Conservation (phyloP, 2,113 vertebrate species). For the Rhinichthys klamathensis region DNA sequence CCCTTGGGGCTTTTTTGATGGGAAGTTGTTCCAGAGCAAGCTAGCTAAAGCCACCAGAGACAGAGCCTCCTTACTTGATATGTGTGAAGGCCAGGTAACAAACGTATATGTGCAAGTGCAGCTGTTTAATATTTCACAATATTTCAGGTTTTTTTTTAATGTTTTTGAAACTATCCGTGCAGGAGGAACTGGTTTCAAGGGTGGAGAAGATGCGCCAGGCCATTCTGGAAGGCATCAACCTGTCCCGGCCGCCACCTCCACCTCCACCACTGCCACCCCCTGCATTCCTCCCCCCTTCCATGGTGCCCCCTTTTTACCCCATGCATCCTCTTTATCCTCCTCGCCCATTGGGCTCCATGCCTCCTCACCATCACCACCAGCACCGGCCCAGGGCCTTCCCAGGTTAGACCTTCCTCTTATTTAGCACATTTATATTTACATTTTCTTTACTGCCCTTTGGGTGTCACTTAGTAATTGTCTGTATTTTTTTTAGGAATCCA, state of each 20-base stretch:
- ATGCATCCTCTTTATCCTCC: conserved; percentile 84
- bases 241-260: conserved; percentile 81
- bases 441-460: background rate
- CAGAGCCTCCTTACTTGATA: conserved; percentile 84
- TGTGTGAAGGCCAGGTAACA: conserved; percentile 90
- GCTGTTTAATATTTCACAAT: background rate
- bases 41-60: conserved; percentile 83
- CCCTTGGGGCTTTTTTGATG: conserved; percentile 95
- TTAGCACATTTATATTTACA: background rate
- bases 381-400: conserved; percentile 86
- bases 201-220: conserved; percentile 94
- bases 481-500: conserved; percentile 78
- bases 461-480: background rate
- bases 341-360: conserved; percentile 82
- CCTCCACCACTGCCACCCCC: conserved; percentile 86
- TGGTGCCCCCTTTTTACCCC: conserved; percentile 85
- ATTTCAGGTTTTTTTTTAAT: background rate
- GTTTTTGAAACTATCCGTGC: background rate
- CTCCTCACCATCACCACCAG: conserved; percentile 76
- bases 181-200: conserved; percentile 85
- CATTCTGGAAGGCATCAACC: conserved; percentile 88
- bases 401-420: conserved; percentile 70
- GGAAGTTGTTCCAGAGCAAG: conserved; percentile 93
- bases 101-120: background rate
- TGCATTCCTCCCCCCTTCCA: conserved; percentile 82